These are phyloP conservation scores for Apostichopus leukothele DNA, from an alignment of 53 echinoderm and acorn worm species.

Conservation along the genomic window DNA sequence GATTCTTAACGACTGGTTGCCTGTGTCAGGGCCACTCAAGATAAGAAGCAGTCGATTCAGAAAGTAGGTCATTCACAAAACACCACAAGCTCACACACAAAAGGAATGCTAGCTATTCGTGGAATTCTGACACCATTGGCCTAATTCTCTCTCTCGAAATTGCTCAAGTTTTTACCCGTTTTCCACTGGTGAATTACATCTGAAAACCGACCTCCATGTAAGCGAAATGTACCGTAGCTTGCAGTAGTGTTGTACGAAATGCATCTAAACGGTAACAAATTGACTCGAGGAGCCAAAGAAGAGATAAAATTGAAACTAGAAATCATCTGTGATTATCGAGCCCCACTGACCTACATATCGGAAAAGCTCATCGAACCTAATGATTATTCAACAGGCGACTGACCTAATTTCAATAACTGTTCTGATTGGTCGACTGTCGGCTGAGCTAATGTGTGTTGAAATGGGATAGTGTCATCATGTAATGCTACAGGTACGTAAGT, in stretches of 20 bases:
- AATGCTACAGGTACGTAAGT: not conserved
- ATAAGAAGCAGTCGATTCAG: constrained; percentile 6
- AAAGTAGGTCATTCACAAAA: constrained; percentile 51
- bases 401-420: constrained; percentile 51
- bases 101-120: constrained; percentile 49
- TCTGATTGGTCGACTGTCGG: constrained; percentile 9
- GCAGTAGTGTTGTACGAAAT: not conserved
- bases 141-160: constrained; percentile 18
- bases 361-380: constrained; percentile 44
- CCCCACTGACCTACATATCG: constrained; percentile 47
- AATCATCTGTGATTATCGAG: constrained; percentile 33
- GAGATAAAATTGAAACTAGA: constrained; percentile 38
- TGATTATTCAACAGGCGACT: constrained; percentile 44
- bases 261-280: not conserved
- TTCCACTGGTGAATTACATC: constrained; percentile 7
- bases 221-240: constrained; percentile 3
- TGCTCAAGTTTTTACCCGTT: not conserved
- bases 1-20: constrained; percentile 21
- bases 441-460: not conserved
- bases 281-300: constrained; percentile 26
- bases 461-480: not conserved
- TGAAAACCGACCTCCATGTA: not conserved
- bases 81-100: constrained; percentile 43
- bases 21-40: constrained; percentile 44
- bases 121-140: constrained; percentile 48